Conservation (phyloP, 2,888 invertebrate species). For the Drosophila histrio region DNA sequence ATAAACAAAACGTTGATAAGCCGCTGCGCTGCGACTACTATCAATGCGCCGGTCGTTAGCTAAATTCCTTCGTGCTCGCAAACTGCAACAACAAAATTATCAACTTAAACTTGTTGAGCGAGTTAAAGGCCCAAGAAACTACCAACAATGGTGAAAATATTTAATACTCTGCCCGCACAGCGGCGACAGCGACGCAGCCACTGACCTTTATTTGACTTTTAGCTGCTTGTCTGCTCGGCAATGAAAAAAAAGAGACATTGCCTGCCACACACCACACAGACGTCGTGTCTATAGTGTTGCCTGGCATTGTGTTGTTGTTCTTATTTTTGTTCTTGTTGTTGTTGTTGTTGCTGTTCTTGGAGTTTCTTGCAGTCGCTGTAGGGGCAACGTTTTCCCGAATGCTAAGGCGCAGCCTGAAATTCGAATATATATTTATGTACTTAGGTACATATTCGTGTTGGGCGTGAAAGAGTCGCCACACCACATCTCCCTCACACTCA, state of each 20-base stretch:
- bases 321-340: neutral
- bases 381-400: neutral
- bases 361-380: conserved; percentile 40
- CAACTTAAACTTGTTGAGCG: conserved; percentile 73
- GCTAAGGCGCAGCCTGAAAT: neutral
- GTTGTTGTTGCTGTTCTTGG: conserved; percentile 29
- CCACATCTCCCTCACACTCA: conserved; percentile 9
- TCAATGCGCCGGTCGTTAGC: conserved; percentile 63
- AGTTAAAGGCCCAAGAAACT: conserved; percentile 65
- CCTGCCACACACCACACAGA: conserved; percentile 42
- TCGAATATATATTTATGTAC: conserved; percentile 5
- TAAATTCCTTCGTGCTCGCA: conserved; percentile 36
- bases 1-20: conserved; percentile 74
- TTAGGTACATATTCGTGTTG: conserved; percentile 12
- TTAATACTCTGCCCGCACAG: conserved; percentile 52
- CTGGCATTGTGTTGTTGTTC: conserved; percentile 11
- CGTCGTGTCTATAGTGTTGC: conserved; percentile 17
- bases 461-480: conserved; percentile 25
- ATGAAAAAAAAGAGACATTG: conserved; percentile 54
- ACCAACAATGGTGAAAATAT: conserved; percentile 71
- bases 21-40: conserved; percentile 37
- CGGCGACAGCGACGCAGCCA: conserved; percentile 69
- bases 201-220: conserved; percentile 85
- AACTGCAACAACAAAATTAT: conserved; percentile 64
- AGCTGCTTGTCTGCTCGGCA: conserved; percentile 54